Base-by-base conservation (phyloP, 2,797 vertebrate genomes). In the Sebastes paucispinis region DNA sequence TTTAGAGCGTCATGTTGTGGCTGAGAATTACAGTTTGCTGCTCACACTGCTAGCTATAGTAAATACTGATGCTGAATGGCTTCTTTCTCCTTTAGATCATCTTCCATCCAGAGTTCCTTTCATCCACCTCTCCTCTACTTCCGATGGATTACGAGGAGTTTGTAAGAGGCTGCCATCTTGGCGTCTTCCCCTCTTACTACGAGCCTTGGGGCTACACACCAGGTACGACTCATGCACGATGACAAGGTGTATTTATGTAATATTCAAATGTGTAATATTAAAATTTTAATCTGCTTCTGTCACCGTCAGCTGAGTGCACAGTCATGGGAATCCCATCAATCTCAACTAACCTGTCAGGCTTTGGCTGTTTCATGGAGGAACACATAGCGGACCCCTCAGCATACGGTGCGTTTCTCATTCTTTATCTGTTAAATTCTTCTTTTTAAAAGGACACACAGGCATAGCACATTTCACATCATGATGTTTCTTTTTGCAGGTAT, bases 201-300 rank as follows among this genome's bases (percentile, higher is more conserved):
- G 98, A 99, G 64, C 98, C 98, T 4, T 99, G 98, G 98, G 98
- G 98, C 31, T 99, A 99, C 90, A 99, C 97, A n/a, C 98, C 97
- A 9, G 98, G 94, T 94, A 77, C 1, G 63, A 76, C 29, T 65
- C 25, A 22, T 10, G 6, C 18, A 20, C 6, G 6, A 8, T 6
- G 10, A 52, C n/a, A 1, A 29, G 2, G 6, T 74, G 11, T n/a
- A 5, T 78, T 52, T 22, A 60, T 16, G 8, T 50, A 6, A 5
- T 32, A 12, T 36, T 64, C 1, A 47, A 47, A 47, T 47, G 13
- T 62, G 13, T 7, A 32, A 43, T 24, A 55, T 70, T n/a, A 4
- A 31, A 73, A 32, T 16, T 7, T 25, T 81, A 39, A 83, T 52
- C 1, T 1, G 3, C 43, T 79, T 82, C 13, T 89, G 5, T 88